Evolutionary conservation across 1,140 invertebrate species (phyloP), one percentile per base, ranked within the genome.

Genomic region (Listronotus oregonensis): DNA sequence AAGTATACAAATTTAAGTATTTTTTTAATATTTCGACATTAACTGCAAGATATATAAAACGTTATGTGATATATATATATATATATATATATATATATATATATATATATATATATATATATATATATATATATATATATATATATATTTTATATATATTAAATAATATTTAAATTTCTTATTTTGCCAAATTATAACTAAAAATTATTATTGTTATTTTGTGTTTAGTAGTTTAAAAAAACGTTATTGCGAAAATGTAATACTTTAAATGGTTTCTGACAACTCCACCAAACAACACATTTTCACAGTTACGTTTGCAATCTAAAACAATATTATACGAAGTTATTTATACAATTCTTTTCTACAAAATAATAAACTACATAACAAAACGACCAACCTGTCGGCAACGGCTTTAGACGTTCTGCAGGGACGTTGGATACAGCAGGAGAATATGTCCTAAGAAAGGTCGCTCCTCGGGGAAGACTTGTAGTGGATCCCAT

Each of bases 401-500:
- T 66, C 18, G 83, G 80, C 4, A 84, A 74, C 8, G 78, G 72
- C 70, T 85, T 85, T 32, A 84, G 77, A 0, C 85, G 79, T 66
- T 86, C 85, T 0, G 83, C 80, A 5, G 84, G 83, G 6, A 85
- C 78, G 6, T 81, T 81, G 10, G 75, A 79, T 0, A 84, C 80
- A 0, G 86, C 87, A 0, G 89, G 87, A 39, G 89, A 90, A 73
- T 89, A 90, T 4, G 88, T 84, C 47, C 89, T 80, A 18, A 90
- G 79, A 32, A 89, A 78, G 5, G 86, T 77, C 6, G 86, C 85
- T 49, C 81, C 80, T n/a, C 82, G 74, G 1, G 82, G 82, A 65
- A 84, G 73, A 69, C 82, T 82, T 14, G 82, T 77, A 11, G 81
- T 80, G 8, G 77, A 78, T 15, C 81, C 82, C 70, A 83, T 82